These are phyloP conservation scores for Polyergus mexicanus DNA, from an alignment of 1,140 invertebrate genomes.

Conservation along the genomic window DNA sequence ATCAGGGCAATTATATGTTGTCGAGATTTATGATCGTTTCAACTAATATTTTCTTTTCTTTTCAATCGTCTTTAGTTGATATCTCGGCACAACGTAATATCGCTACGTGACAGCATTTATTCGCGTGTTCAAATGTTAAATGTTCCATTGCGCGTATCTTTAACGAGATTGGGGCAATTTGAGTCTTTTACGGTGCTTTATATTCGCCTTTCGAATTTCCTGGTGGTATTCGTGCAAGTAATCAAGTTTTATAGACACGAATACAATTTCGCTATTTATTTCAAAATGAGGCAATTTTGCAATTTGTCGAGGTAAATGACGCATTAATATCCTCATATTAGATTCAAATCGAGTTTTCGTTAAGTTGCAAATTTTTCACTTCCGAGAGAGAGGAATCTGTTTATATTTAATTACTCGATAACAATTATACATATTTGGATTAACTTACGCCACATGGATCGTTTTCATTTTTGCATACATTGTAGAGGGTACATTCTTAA, in stretches of 20 bases:
- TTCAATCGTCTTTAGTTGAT: conserved; percentile 13
- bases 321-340: background rate
- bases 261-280: background rate
- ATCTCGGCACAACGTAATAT: conserved; percentile 6
- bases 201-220: conserved; percentile 49
- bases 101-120: conserved; percentile 52
- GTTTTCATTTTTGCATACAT: no score
- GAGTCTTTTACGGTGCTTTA: conserved; percentile 29
- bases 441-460: no score
- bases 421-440: background rate
- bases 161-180: conserved; percentile 44
- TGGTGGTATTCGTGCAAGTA: conserved; percentile 42
- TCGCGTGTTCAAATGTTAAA: conserved; percentile 52
- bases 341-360: conserved; percentile 9
- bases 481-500: no score
- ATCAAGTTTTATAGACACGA: conserved; percentile 56
- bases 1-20: conserved; percentile 1
- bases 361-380: background rate
- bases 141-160: conserved; percentile 56
- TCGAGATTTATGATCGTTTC: background rate
- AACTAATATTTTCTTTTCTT: conserved; percentile 28
- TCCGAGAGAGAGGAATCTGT: background rate
- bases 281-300: conserved; percentile 31
- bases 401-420: background rate
- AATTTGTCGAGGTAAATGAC: conserved; percentile 16